phyloP scores from a whole-genome alignment of 2,113 vertebrate genomes.

The Herpetotheres cachinnans region DNA sequence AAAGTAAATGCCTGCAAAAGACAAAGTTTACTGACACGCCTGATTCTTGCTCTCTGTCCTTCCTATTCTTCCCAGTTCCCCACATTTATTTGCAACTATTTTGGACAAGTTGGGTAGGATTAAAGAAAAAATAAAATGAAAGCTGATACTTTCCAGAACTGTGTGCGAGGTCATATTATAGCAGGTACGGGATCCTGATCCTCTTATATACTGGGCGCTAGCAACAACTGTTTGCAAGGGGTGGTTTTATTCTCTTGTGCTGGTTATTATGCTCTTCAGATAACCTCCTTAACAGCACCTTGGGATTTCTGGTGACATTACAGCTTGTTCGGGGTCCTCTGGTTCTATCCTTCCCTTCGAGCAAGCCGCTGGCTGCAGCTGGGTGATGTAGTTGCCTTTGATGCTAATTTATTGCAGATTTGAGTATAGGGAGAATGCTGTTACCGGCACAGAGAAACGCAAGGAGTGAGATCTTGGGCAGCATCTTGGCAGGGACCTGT shows the following conservation, averaged over 20 bases:
- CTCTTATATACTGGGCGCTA: rapidly evolving
- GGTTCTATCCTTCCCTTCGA: not conserved
- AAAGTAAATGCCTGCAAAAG: not conserved
- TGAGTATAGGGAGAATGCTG: not conserved
- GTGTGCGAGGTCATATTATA: rapidly evolving
- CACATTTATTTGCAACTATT: not conserved
- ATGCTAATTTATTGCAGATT: not conserved
- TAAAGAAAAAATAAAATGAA: not conserved
- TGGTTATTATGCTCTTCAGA: not conserved
- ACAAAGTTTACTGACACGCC: not conserved
- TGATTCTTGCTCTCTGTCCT: not conserved
- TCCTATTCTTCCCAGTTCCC: not conserved
- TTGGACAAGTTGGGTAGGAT: not conserved
- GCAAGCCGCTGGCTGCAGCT: not conserved
- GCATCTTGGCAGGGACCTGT: not conserved
- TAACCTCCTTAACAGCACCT: not conserved
- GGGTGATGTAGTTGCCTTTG: not conserved
- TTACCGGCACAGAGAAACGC: not conserved
- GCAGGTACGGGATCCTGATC: not conserved
- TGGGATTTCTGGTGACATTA: not conserved
- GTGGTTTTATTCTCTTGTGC: not conserved
- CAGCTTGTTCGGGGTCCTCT: not conserved
- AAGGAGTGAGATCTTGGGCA: not conserved
- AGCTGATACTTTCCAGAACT: not conserved
- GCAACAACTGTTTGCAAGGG: not conserved